Base-by-base conservation (phyloP, 2,888 invertebrate genomes). In the Chironomus riparius region DNA sequence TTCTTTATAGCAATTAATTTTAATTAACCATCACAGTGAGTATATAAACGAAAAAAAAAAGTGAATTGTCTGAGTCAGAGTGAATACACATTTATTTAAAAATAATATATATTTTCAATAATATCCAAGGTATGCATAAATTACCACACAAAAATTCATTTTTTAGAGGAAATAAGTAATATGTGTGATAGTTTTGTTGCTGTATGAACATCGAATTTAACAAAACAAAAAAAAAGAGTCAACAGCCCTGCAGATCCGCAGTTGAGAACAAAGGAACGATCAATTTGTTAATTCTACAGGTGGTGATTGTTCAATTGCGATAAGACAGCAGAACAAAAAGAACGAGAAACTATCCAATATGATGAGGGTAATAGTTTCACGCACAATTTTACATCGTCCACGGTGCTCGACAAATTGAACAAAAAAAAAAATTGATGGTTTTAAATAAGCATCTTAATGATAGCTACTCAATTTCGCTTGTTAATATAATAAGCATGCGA, bases 1-100 rank as follows among this genome's bases (percentile, higher is more conserved):
- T 74, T 74, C 74, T 74, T 74, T 68, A 74, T 68, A 48, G 74
- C 74, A 74, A 74, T 74, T 74, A 74, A 74, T 74, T 74, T 74
- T 74, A 74, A 74, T 74, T 74, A 74, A 73, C 72, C 72, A 62
- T 73, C 72, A 38, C 62, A 56, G 56, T 18, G 15, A 56, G 6
- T 56, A 38, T 38, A 38, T 56, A 15, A 62, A 74, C 65, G 74
- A 65, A 68, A 68, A 65, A n/a, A 47, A 22, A 71, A 56, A 68
- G 10, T 68, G 65, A 65, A 65, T 65, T 22, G 74, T 65, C 68
- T 74, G 74, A 65, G 47, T 48, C 48, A 61, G 24, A 47, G 48
- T 21, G 71, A 13, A 65, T 13, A 24, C 22, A 24, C 22, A 65
- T 65, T 18, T n/a, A 56, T n/a, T 15, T n/a, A 15, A 56, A n/a